Evolutionary conservation across 2,113 vertebrate species (phyloP).

Genomic region (Zapus hudsonius): DNA sequence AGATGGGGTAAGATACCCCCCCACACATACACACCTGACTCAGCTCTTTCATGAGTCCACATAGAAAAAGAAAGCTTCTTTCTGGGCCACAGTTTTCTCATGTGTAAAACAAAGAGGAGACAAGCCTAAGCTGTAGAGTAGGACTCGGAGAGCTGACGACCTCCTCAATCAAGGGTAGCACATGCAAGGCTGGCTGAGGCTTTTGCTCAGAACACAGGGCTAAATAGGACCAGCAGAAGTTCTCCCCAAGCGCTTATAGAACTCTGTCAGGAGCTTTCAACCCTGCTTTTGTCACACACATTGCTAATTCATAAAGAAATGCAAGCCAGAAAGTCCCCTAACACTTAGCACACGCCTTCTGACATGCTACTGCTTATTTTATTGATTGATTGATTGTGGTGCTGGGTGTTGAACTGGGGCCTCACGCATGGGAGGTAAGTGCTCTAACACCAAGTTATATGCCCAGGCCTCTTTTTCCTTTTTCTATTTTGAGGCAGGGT

Average conservation of each 20-base stretch:
- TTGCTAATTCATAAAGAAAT: conserved; percentile 28
- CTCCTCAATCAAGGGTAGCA: neutral
- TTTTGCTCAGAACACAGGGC: neutral
- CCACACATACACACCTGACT: conserved; percentile 39
- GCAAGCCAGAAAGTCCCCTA: neutral
- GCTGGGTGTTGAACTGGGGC: neutral
- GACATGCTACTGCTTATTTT: neutral
- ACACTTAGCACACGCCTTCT: neutral
- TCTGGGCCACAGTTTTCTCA: conserved; percentile 42
- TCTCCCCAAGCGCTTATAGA: conserved; percentile 35
- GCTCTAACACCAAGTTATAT: neutral
- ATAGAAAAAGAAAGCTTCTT: neutral
- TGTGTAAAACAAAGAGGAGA: neutral
- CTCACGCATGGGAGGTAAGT: neutral
- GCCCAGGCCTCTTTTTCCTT: neutral
- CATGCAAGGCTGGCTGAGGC: neutral
- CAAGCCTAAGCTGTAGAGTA: neutral
- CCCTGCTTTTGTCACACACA: conserved; percentile 23
- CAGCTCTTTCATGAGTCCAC: conserved; percentile 42
- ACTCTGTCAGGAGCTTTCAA: conserved; percentile 35
- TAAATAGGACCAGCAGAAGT: neutral
- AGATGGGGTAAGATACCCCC: neutral
- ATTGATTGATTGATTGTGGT: neutral
- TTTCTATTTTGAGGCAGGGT: neutral
- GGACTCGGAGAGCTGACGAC: neutral